Conservation (phyloP, 1,140 invertebrate species). For the Bicyclus anynana region DNA sequence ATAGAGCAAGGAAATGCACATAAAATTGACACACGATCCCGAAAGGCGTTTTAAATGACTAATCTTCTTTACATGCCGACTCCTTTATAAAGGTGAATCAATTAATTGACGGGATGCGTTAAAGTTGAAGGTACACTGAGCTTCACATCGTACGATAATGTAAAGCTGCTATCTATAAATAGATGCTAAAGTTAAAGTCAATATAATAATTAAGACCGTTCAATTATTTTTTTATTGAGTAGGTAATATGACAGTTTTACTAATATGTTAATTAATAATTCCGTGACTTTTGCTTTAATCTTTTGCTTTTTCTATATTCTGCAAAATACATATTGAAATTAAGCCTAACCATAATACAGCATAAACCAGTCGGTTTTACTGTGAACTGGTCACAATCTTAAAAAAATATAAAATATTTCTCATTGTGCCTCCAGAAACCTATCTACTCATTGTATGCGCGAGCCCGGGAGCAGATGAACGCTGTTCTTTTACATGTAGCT, state of each 20-base stretch:
- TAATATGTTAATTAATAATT: no score
- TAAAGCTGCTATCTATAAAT: no score
- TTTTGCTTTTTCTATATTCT: no score
- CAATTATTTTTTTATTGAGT: no score
- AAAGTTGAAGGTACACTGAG: slow-evolving; percentile 33
- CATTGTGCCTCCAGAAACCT: slow-evolving; percentile 25
- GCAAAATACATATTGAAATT: no score
- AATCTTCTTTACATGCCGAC: slow-evolving; percentile 38
- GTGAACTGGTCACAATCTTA: no score
- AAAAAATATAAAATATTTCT: slow-evolving; percentile 1
- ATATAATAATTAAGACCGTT: no score
- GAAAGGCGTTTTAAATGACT: slow-evolving; percentile 37
- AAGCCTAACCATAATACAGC: no score
- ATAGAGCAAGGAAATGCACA: slow-evolving; percentile 13
- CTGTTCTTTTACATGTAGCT: slow-evolving; percentile 27
- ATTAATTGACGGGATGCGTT: slow-evolving; percentile 55
- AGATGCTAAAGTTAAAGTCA: no score
- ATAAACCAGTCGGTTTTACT: no score
- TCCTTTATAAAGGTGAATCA: slow-evolving; percentile 51
- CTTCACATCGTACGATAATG: not conserved
- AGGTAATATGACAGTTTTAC: no score
- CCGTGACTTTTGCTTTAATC: no score
- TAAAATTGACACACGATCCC: slow-evolving; percentile 29
- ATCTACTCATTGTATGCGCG: slow-evolving; percentile 28
- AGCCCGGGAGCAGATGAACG: slow-evolving; percentile 36